Percentiles rank a stretch among this genome's conserved stretches.
Conservation (phyloP, 2,797 vertebrate species). For the Agapornis canus region DNA sequence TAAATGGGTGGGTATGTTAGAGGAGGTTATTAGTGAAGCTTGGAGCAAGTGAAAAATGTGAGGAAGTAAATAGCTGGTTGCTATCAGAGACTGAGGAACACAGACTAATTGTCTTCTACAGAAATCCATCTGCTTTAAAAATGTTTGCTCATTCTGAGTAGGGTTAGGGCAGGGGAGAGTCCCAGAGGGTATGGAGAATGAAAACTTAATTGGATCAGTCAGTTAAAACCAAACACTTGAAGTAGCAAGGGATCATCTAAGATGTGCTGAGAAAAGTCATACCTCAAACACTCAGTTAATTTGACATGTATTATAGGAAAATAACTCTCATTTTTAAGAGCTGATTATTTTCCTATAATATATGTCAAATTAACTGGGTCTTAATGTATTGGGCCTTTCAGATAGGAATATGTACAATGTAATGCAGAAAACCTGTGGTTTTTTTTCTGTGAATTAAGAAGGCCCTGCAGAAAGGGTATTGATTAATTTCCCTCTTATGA, state of each 20-base stretch:
- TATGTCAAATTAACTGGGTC: too few relatives aligned
- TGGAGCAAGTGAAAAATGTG: not conserved
- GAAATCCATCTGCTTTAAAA: not conserved
- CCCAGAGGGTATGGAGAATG: not conserved
- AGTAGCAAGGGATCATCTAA: not conserved
- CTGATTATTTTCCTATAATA: not conserved
- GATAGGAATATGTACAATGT: not conserved
- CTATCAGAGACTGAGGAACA: not conserved
- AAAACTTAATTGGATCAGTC: not conserved
- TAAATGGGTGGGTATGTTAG: not conserved
- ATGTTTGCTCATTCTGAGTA: not conserved
- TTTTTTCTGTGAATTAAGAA: not conserved
- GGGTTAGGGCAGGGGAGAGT: not conserved
- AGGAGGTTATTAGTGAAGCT: not conserved
- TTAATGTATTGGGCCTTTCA: not conserved
- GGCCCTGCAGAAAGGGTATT: not conserved
- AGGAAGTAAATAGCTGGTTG: not conserved
- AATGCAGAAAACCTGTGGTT: not conserved
- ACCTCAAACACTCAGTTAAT: not conserved
- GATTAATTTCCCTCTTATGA: not conserved
- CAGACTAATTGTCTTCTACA: not conserved
- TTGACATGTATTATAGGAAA: not conserved
- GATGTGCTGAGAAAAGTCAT: not conserved
- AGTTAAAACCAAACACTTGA: not conserved
- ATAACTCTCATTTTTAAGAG: not conserved